Evolutionary conservation across 1,140 invertebrate genomes (phyloP).

Genomic region (Solenopsis fugax): DNA sequence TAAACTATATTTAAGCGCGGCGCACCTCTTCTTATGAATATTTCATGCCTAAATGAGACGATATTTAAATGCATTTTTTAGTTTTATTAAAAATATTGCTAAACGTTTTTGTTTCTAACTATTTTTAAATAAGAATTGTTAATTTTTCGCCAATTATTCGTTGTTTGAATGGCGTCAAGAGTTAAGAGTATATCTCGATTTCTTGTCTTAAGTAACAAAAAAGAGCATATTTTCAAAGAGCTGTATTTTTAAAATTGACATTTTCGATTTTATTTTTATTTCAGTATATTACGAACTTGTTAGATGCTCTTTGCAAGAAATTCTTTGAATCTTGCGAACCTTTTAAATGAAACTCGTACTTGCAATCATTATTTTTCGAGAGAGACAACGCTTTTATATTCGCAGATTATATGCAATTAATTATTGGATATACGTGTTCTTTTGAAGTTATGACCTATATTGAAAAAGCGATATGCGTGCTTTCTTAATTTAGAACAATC

Average conservation of each 20-base stretch:
- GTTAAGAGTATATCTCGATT: not conserved
- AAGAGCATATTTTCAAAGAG: not conserved
- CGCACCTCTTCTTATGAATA: not conserved
- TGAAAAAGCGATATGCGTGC: constrained; percentile 21
- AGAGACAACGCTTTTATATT: constrained; percentile 14
- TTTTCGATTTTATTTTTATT: not conserved
- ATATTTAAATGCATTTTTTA: not conserved
- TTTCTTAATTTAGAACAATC: constrained; percentile 5
- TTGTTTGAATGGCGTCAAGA: constrained; percentile 14
- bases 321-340: not conserved
- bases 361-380: not conserved
- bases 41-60: not conserved
- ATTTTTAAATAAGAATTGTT: not conserved
- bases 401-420: constrained; percentile 3
- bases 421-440: not conserved
- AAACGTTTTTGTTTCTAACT: constrained; percentile 1
- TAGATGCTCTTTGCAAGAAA: not conserved
- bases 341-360: not conserved
- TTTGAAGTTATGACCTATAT: constrained; percentile 8
- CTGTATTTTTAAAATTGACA: not conserved
- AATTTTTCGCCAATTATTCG: constrained; percentile 1
- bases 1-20: constrained; percentile 9
- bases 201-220: not conserved
- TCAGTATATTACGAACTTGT: not conserved
- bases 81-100: not conserved